phyloP scores from a whole-genome alignment of 2,888 invertebrate genomes.

The Poecilus cupreus region DNA sequence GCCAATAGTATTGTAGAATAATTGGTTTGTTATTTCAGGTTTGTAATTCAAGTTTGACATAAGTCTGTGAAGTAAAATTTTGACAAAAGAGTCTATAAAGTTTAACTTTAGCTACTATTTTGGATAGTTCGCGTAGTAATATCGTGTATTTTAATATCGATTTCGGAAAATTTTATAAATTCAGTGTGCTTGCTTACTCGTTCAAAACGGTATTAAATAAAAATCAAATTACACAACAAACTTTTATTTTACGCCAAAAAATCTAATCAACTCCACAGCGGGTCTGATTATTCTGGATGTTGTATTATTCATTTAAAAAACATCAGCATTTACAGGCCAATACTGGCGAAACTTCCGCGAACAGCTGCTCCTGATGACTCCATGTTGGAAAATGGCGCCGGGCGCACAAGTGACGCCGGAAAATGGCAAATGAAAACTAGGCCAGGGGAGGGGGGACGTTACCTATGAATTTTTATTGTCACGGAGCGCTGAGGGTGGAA shows the following conservation, averaged over 20 bases:
- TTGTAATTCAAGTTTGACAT: too few relatives aligned
- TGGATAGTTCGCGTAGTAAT: too few relatives aligned
- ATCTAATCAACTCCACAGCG: conserved; percentile 14
- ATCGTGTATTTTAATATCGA: too few relatives aligned
- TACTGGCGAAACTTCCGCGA: neutral
- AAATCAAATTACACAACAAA: conserved; percentile 24
- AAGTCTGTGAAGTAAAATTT: too few relatives aligned
- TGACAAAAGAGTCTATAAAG: too few relatives aligned
- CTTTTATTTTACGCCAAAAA: conserved; percentile 25
- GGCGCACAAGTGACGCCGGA: neutral
- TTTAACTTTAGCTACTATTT: too few relatives aligned
- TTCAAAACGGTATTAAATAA: neutral
- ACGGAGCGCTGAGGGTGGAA: conserved; percentile 23
- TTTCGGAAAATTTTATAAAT: too few relatives aligned
- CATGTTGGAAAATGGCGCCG: conserved; percentile 16
- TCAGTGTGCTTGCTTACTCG: too few relatives aligned
- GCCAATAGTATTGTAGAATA: too few relatives aligned
- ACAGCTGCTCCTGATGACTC: conserved; percentile 43
- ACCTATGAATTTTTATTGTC: conserved; percentile 50
- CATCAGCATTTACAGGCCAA: conserved; percentile 33
- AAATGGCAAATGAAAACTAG: conserved; percentile 34
- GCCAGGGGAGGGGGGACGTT: neutral
- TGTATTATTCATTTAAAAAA: conserved; percentile 46
- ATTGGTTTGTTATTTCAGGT: too few relatives aligned
- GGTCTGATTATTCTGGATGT: conserved; percentile 28